Evolutionary conservation across 2,113 vertebrate species (phyloP).

Genomic region (Ciconia boyciana): DNA sequence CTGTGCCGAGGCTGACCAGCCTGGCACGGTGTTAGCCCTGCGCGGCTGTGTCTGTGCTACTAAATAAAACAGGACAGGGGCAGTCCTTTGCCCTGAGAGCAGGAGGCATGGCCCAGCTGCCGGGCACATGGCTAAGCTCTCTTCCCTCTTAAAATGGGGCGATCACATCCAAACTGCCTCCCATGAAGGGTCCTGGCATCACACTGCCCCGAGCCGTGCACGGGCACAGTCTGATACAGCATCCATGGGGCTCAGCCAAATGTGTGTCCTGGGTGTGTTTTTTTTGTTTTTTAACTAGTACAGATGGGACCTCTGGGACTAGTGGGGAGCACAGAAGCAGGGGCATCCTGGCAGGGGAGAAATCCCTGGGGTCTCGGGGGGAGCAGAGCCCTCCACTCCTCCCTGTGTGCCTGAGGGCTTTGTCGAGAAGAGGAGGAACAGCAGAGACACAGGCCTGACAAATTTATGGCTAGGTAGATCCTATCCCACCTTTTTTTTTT

Average conservation of each 20-base stretch:
- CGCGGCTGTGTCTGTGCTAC: rapidly evolving
- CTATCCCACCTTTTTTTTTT: background rate
- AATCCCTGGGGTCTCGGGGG: background rate
- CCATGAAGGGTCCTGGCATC: background rate
- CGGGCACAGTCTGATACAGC: rapidly evolving
- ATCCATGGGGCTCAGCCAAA: background rate
- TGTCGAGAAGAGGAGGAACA: background rate
- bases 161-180: background rate
- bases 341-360: rapidly evolving
- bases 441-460: background rate
- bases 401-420: background rate
- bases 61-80: background rate
- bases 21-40: background rate
- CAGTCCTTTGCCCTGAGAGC: background rate
- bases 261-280: background rate
- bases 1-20: background rate
- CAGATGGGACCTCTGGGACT: background rate
- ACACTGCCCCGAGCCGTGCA: rapidly evolving
- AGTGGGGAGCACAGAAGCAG: background rate
- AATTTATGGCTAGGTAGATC: background rate
- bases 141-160: background rate
- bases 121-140: background rate
- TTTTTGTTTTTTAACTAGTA: background rate
- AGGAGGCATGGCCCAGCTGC: background rate
- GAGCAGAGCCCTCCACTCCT: background rate